phyloP scores from a whole-genome alignment of 2,888 invertebrate genomes.

The Watsonalla binaria region DNA sequence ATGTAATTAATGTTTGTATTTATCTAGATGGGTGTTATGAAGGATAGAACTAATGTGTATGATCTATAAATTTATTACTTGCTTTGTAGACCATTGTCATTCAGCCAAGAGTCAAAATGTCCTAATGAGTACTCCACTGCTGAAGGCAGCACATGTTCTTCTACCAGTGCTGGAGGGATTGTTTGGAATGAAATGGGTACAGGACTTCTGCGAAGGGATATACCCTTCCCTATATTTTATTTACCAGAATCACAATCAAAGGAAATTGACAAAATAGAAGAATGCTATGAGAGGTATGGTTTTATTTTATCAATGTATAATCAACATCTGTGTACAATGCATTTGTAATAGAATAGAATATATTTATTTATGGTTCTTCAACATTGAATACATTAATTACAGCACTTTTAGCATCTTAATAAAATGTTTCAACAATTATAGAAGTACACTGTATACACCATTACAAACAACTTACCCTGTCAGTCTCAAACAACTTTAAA shows the following conservation, averaged over 20 bases:
- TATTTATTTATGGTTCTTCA: no score
- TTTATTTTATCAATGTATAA: not conserved
- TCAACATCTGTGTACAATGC: no score
- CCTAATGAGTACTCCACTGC: conserved; percentile 86
- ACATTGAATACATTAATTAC: no score
- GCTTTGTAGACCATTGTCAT: conserved; percentile 48
- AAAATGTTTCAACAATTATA: no score
- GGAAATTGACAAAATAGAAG: conserved; percentile 78
- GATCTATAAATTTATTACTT: not conserved
- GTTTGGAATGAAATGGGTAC: conserved; percentile 91
- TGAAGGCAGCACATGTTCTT: conserved; percentile 65
- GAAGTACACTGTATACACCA: no score
- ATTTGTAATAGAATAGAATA: no score
- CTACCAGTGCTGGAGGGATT: conserved; percentile 77
- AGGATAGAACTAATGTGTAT: no score
- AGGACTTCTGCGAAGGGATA: conserved; percentile 86
- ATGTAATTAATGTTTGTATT: no score
- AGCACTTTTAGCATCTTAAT: no score
- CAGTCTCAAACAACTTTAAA: no score
- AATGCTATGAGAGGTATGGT: conserved; percentile 76
- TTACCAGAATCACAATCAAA: conserved; percentile 74
- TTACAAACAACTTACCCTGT: no score
- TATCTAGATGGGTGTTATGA: no score
- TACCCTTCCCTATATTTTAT: conserved; percentile 93
- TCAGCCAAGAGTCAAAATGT: conserved; percentile 85